Percentiles rank a stretch among this genome's conserved stretches.
phyloP scores from a whole-genome alignment of 2,113 vertebrate genomes.

The Neolamprologus modestus region DNA sequence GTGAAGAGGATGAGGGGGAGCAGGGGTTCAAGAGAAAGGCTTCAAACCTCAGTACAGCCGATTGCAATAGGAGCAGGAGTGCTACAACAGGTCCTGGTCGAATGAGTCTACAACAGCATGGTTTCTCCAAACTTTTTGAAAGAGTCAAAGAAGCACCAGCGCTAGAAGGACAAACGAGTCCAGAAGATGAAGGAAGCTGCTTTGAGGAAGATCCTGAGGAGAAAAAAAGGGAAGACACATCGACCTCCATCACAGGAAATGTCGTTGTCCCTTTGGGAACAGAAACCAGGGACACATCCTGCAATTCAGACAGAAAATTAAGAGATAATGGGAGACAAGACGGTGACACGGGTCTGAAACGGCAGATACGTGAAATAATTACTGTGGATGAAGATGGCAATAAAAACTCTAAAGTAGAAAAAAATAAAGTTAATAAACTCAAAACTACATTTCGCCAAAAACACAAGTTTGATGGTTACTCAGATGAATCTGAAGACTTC shows the following conservation, averaged over 20 bases:
- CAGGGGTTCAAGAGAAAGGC: conserved; percentile 22
- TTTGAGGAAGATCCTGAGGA: conserved; percentile 24
- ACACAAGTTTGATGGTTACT: not conserved
- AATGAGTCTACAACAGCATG: conserved; percentile 77
- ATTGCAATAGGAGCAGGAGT: conserved; percentile 5
- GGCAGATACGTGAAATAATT: not conserved
- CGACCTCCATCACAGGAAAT: not conserved
- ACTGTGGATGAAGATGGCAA: not conserved
- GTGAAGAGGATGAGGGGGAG: conserved; percentile 76
- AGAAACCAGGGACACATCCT: conserved; percentile 31
- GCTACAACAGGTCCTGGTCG: conserved; percentile 32
- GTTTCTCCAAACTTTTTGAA: conserved; percentile 80
- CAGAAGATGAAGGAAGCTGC: not conserved
- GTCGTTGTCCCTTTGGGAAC: not conserved
- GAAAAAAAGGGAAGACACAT: not conserved
- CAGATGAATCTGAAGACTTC: conserved; percentile 86
- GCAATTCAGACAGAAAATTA: conserved; percentile 48
- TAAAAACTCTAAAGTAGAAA: conserved; percentile 21
- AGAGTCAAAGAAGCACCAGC: conserved; percentile 11
- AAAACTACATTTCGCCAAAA: not conserved
- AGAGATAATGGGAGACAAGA: not conserved
- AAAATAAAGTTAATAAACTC: not conserved
- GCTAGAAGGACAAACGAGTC: not conserved
- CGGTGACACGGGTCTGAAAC: not conserved
- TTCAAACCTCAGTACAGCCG: conserved; percentile 18